phyloP scores from a whole-genome alignment of 2,888 invertebrate species.

The Harmothoe impar region DNA sequence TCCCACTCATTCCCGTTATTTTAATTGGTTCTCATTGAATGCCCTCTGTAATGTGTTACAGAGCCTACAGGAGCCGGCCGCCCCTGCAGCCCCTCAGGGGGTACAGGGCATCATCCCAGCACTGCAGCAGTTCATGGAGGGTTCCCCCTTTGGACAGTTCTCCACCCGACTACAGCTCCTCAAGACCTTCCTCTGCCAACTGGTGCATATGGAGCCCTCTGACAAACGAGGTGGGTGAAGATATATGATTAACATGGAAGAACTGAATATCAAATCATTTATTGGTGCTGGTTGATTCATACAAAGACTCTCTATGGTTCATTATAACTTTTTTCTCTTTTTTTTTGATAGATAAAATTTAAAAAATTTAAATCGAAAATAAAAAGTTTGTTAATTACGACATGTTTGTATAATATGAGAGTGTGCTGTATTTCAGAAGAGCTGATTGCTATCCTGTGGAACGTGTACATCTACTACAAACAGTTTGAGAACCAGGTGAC shows the following conservation, averaged over 20 bases:
- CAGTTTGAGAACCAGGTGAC: slow-evolving; percentile 90
- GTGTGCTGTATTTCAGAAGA: slow-evolving; percentile 6
- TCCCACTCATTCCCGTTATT: too few species aligned
- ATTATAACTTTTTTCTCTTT: too few species aligned
- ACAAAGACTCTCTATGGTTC: too few species aligned
- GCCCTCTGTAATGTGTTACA: too few species aligned
- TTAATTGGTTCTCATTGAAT: too few species aligned
- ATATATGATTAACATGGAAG: neutral
- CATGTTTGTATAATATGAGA: too few species aligned
- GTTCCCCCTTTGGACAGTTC: slow-evolving; percentile 93
- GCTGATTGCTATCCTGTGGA: slow-evolving; percentile 73
- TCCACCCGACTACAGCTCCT: slow-evolving; percentile 90
- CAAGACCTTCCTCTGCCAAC: slow-evolving; percentile 91
- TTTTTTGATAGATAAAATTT: too few species aligned
- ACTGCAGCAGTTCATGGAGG: slow-evolving; percentile 92
- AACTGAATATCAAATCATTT: neutral
- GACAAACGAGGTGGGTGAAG: slow-evolving; percentile 83
- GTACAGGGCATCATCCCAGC: slow-evolving; percentile 71
- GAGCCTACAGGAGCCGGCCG: too few species aligned
- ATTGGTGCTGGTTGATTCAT: too few species aligned
- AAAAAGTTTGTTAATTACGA: too few species aligned
- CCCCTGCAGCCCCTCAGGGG: neutral
- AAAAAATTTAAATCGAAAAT: too few species aligned
- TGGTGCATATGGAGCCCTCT: slow-evolving; percentile 86
- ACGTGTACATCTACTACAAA: slow-evolving; percentile 90